Base-by-base conservation (phyloP, 2,113 vertebrate genomes). In the Leptocoma aspasia region DNA sequence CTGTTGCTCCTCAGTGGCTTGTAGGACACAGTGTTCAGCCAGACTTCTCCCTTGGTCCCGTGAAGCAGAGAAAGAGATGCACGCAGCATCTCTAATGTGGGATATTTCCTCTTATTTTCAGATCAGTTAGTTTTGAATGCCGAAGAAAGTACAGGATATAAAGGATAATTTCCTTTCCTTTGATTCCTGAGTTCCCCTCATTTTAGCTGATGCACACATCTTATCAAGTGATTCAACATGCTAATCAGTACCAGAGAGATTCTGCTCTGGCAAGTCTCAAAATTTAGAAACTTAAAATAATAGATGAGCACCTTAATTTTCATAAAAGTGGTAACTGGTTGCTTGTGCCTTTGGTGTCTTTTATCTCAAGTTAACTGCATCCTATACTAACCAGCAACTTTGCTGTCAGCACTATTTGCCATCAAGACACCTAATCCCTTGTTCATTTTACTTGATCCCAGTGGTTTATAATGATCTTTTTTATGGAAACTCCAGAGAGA, bases 191-290 rank as follows among this genome's bases (percentile, higher is more conserved):
- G 39, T 95, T 95, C 75, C 71, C 66, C 72, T 90, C 82, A 90
- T 95, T 96, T 94, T 63, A 93, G 92, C 92, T 94, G 79, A 92
- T 86, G 94, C 63, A 73, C 42, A 65, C 75, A 82, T 78, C 64
- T 70, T 66, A 96, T 78, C 70, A 68, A 94, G 82, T 78, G 75
- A 95, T 92, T 96, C 82, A 90, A 83, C 79, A 81, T 81, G 71
- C 89, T 90, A 88, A 94, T 96, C 79, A 95, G 82, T 65, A 82
- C 22, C 50, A 65, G 50, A 69, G n/a, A 88, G 53, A 64, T 68
- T 90, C 85, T 89, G 56, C 39, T 86, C 41, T 45, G 13, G 15
- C 45, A 85, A 87, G 31, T 65, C 50, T 76, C 82, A 89, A 87
- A 72, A 85, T 79, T 94, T 72, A 71, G 61, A 90, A 80, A 41